phyloP scores from a whole-genome alignment of 2,888 invertebrate species.

The Napeogenes inachia region DNA sequence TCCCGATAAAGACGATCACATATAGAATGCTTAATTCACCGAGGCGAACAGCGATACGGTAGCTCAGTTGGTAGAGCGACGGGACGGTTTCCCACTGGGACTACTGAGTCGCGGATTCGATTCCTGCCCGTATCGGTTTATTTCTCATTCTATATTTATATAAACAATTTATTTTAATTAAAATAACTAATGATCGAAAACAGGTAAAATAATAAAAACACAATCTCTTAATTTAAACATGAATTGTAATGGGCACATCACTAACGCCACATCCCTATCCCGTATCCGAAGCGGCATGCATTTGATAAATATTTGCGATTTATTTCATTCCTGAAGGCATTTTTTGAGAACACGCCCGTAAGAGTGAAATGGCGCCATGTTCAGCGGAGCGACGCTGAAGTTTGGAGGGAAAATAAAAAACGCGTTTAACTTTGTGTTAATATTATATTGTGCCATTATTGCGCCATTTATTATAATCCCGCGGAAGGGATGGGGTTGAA shows the following conservation, averaged over 20 bases:
- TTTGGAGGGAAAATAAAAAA: constrained; percentile 72
- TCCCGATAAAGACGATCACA: too few relatives aligned
- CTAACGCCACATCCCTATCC: constrained; percentile 38
- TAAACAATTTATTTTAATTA: too few relatives aligned
- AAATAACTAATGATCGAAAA: too few relatives aligned
- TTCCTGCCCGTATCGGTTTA: too few relatives aligned
- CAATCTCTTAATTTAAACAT: neutral
- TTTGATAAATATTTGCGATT: constrained; percentile 74
- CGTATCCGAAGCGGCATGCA: constrained; percentile 43
- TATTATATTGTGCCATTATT: constrained; percentile 78
- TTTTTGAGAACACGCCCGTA: constrained; percentile 59
- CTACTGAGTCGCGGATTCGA: too few relatives aligned
- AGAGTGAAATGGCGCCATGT: constrained; percentile 58
- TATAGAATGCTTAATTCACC: too few relatives aligned
- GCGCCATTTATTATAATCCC: constrained; percentile 75
- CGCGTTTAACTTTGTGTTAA: constrained; percentile 77
- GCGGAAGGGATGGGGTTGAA: constrained; percentile 73
- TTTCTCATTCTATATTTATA: too few relatives aligned
- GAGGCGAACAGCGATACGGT: too few relatives aligned
- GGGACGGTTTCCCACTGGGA: too few relatives aligned
- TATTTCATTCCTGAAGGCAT: constrained; percentile 64
- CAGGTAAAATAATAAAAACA: too few relatives aligned
- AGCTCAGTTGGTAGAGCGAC: too few relatives aligned
- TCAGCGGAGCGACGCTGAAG: constrained; percentile 58
- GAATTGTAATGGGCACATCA: constrained; percentile 6